Conservation (phyloP, 2,797 vertebrate species). For the Chaetophractus vellerosus region DNA sequence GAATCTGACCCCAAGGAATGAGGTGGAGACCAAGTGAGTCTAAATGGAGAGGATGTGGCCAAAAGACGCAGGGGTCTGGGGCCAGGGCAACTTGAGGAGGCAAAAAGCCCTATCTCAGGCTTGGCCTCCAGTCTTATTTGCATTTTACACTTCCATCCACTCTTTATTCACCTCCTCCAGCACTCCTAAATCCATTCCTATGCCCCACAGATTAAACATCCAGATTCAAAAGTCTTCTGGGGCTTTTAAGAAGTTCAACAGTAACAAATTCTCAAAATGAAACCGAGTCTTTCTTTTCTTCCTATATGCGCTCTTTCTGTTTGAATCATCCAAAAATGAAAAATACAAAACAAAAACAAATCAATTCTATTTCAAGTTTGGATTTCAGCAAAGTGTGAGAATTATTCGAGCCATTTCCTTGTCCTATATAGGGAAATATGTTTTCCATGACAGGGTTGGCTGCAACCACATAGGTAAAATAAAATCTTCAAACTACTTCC, state of each 20-base stretch:
- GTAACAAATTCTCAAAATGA: conserved; percentile 71
- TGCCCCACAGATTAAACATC: background rate
- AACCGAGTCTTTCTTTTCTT: conserved; percentile 68
- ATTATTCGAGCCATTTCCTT: conserved; percentile 85
- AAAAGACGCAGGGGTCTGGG: background rate
- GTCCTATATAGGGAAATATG: conserved; percentile 79
- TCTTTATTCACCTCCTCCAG: background rate
- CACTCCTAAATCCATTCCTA: background rate
- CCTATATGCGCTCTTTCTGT: conserved; percentile 54
- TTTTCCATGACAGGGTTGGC: conserved; percentile 82
- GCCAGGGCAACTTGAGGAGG: background rate
- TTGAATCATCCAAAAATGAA: conserved; percentile 79
- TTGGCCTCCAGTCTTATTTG: background rate
- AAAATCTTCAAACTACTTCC: conserved; percentile 80
- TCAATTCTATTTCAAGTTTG: conserved; percentile 81
- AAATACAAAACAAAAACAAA: conserved; percentile 83
- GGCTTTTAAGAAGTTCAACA: conserved; percentile 70
- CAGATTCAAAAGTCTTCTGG: background rate
- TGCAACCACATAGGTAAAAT: conserved; percentile 84
- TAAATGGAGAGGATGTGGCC: background rate
- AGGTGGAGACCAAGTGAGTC: background rate
- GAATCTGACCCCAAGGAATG: background rate
- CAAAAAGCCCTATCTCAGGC: background rate
- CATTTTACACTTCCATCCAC: background rate
- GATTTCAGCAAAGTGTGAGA: conserved; percentile 84